Percentiles rank a stretch among this genome's conserved stretches.
These are phyloP conservation scores for Tethya wilhelma DNA, from an alignment of 37 sponge, comb jelly and placozoan genomes.

Conservation along the genomic window DNA sequence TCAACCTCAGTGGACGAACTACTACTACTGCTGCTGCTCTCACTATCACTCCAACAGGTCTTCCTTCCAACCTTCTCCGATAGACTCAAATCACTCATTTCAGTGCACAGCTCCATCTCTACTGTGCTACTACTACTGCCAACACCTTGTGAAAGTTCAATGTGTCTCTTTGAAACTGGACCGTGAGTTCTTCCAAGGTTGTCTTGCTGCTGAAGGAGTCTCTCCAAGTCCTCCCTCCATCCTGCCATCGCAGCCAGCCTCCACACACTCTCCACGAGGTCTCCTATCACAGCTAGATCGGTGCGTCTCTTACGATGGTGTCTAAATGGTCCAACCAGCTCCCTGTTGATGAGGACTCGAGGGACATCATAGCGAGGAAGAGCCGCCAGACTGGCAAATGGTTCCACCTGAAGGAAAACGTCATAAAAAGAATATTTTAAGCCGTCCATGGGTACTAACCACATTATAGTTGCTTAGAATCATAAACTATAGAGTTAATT, in stretches of 20 bases:
- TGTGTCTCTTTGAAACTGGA: too few relatives aligned
- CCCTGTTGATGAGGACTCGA: conserved; percentile 87
- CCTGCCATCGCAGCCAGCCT: conserved; percentile 55
- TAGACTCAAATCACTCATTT: too few relatives aligned
- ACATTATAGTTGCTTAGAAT: neutral
- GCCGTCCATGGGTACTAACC: neutral
- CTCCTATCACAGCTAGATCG: conserved; percentile 75
- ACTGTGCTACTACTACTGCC: too few relatives aligned
- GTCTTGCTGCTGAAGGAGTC: neutral
- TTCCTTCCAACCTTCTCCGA: too few relatives aligned
- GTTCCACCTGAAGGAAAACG: conserved; percentile 73
- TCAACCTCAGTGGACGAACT: too few relatives aligned
- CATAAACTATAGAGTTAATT: too few relatives aligned
- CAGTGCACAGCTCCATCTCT: too few relatives aligned
- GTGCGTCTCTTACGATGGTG: conserved; percentile 32
- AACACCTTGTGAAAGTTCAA: too few relatives aligned
- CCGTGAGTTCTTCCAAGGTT: neutral
- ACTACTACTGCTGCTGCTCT: too few relatives aligned
- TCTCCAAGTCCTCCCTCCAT: conserved; percentile 68
- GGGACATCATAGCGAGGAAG: conserved; percentile 53
- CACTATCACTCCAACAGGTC: too few relatives aligned
- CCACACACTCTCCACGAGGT: conserved; percentile 63
- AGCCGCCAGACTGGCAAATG: conserved; percentile 88
- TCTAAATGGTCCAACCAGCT: conserved; percentile 86
- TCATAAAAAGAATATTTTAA: neutral